Evolutionary conservation across 2,797 vertebrate genomes (phyloP).

Genomic region (Gallirallus australis): DNA sequence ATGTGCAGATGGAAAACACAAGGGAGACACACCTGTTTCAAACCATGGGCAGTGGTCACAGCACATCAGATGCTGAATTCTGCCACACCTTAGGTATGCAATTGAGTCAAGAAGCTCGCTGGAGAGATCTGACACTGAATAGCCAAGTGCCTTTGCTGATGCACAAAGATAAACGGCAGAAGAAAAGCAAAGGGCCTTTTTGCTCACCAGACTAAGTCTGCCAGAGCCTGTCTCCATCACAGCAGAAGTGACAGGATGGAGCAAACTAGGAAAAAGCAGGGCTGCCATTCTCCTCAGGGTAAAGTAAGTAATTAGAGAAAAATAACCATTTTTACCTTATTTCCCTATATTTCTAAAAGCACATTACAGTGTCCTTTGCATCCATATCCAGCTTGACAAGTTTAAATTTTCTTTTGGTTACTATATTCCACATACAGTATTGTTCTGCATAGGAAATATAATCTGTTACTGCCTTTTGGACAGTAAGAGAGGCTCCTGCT

Average conservation of each 20-base stretch:
- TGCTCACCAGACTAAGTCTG: background rate
- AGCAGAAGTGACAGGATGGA: background rate
- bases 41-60: background rate
- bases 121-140: background rate
- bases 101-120: background rate
- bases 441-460: background rate
- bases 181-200: background rate
- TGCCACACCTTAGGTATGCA: background rate
- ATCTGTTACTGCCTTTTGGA: background rate
- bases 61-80: background rate
- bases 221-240: background rate
- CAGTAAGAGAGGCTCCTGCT: constrained; percentile 5
- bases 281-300: background rate
- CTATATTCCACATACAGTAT: background rate
- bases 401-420: background rate
- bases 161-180: background rate
- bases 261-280: background rate
- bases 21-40: background rate
- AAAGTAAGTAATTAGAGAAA: background rate
- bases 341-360: background rate
- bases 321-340: background rate
- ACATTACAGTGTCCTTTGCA: background rate
- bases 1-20: background rate
- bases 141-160: background rate
- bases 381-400: background rate